Conservation (phyloP, 1,140 invertebrate species). For the Rhopalosiphum padi region DNA sequence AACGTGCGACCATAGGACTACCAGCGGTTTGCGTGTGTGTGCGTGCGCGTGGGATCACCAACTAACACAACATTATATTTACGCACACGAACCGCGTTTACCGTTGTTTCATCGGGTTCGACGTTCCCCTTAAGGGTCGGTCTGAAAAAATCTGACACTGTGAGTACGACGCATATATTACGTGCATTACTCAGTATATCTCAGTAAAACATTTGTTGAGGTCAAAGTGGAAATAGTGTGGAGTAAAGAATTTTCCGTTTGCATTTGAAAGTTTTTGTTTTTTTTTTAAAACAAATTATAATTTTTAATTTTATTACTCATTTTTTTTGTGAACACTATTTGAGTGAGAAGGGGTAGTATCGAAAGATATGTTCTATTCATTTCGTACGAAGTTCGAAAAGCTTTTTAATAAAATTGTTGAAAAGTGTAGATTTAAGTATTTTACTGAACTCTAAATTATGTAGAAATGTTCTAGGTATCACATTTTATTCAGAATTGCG, state of each 20-base stretch:
- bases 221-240: background rate
- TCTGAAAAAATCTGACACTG: background rate
- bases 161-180: background rate
- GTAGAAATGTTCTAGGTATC: background rate
- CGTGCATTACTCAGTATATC: background rate
- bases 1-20: constrained; percentile 30
- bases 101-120: background rate
- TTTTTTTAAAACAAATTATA: background rate
- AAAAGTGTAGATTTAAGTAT: background rate
- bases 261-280: background rate
- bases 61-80: background rate
- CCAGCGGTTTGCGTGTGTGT: background rate
- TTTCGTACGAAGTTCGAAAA: background rate
- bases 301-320: background rate
- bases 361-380: background rate
- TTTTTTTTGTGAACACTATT: background rate
- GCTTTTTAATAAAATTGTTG: background rate
- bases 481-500: background rate
- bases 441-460: background rate
- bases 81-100: background rate
- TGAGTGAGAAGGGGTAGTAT: background rate
- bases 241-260: background rate
- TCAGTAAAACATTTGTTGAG: background rate
- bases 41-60: background rate
- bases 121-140: background rate